Percentiles rank a stretch among this genome's conserved stretches.
Conservation (phyloP, 2,888 invertebrate species). For the Opisthograptis luteolata region DNA sequence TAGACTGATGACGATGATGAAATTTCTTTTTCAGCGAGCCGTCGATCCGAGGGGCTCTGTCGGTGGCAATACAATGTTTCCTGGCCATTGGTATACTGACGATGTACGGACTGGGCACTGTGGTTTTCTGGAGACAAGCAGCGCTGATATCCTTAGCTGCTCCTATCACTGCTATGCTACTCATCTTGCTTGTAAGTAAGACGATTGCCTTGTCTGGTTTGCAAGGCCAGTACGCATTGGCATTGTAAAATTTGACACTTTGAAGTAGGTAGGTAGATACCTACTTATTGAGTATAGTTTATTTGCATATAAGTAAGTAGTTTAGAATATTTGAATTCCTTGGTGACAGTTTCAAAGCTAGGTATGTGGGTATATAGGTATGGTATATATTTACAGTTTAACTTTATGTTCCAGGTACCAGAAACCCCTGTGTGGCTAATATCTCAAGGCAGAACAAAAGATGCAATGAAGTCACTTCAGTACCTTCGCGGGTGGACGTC, state of each 20-base stretch:
- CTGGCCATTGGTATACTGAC: conserved; percentile 74
- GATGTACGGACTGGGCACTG: conserved; percentile 78
- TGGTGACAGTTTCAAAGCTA: no score
- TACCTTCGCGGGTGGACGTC: conserved; percentile 83
- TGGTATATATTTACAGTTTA: no score
- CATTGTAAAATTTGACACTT: no score
- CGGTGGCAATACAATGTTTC: conserved; percentile 74
- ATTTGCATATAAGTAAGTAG: no score
- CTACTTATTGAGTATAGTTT: no score
- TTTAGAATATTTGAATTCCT: no score
- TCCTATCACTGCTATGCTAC: conserved; percentile 76
- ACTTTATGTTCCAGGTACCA: not conserved
- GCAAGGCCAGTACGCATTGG: no score
- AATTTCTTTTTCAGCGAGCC: conserved; percentile 69
- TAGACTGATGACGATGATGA: no score
- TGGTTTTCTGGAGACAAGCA: conserved; percentile 77
- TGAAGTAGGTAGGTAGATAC: no score
- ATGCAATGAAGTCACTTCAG: conserved; percentile 79
- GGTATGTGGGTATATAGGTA: no score
- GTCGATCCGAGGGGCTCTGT: conserved; percentile 78
- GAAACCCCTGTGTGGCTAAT: conserved; percentile 81
- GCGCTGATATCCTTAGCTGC: conserved; percentile 75
- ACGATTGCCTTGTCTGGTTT: no score
- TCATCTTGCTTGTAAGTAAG: conserved; percentile 73
- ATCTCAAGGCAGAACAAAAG: conserved; percentile 74